Evolutionary conservation across 1,140 invertebrate genomes (phyloP), one percentile per base, ranked within the genome.

Genomic region (Palaemon carinicauda): DNA sequence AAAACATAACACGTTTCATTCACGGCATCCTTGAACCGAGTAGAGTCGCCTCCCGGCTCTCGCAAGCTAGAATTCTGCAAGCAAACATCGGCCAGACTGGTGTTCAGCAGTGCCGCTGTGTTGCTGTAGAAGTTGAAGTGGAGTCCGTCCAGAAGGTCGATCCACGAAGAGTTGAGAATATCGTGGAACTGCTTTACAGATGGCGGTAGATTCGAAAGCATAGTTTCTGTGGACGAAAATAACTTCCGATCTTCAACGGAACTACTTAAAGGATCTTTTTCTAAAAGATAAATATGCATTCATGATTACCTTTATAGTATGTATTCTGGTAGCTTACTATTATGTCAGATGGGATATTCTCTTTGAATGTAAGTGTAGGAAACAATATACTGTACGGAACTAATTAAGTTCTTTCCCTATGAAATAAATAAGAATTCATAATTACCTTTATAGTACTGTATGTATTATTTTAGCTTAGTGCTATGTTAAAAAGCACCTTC

Each of bases 101-200:
- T 41, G 51, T 52, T 74, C 12, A 24, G 21, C 19, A 82, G 19
- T n/a, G n/a, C 50, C 5, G 19, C n/a, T 15, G 29, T 5, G n/a
- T 75, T 50, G 9, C 54, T 29, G 4, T 41, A 17, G 73, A 83
- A 12, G 71, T 77, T 83, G 33, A 75, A 14, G 82, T 83, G 27
- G 12, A 83, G 21, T 5, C 82, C 82, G 21, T 74, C 82, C 73
- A 83, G 29, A 24, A 83, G 82, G n/a, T 83, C 82, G 17, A 83
- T 56, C 82, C 82, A 83, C 27, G 82, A 33, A 1, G 82, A 27
- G n/a, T 83, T 83, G 27, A 83, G 24, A 31, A 56, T 12, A 7
- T 77, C 14, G 51, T 77, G 65, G 71, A 83, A 12, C 4, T 65
- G 21, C 14, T 54, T 54, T 21, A 83, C 10, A 41, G 51, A 60